Evolutionary conservation across 2,888 invertebrate species (phyloP), one percentile per base, ranked within the genome.

Genomic region (Dasypogon diadema): DNA sequence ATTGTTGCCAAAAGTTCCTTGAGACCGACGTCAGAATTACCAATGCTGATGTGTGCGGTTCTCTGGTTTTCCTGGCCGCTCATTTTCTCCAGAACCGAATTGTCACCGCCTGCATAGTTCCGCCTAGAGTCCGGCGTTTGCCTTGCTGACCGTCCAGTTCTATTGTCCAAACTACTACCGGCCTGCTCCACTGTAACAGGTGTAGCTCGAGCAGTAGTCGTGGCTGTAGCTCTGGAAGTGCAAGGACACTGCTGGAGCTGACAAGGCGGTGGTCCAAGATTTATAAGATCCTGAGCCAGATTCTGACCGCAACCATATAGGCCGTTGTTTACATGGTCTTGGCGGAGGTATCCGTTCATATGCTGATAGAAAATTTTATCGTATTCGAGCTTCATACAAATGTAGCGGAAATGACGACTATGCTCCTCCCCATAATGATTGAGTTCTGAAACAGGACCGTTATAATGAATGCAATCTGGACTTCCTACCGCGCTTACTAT

Each of bases 301-400:
- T 24, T 65, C 12, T 65, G 65, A n/a, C 65, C 48, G 46, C 46
- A 65, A 1, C 46, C n/a, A 14, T 24, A 48, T 12, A 14, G n/a
- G 10, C 65, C 65, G 5, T 24, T 21, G 16, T 2, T 22, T 16
- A 46, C 0, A 10, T 42, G 24, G 0, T 65, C 65, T 22, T n/a
- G 46, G 24, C 48, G 42, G 1, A 65, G 16, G 14, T 6, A 2
- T 1, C 65, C 65, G 16, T 42, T 37, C 26, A 56, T 24, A 6
- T 78, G 77, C 12, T 78, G 78, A 37, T 79, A 76, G 51, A 76
- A 76, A 0, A 78, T 68, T 18, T 80, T 79, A 37, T 85, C 85
- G 73, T 85, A 86, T 77, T 85, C 85, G 0, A 85, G 83, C 74
- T 85, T 85, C 86, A 85, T 85, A 80, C 86, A 85, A 5, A 85